These are phyloP conservation scores for Andricus curvator DNA, from an alignment of 2,888 invertebrate species.

Conservation along the genomic window DNA sequence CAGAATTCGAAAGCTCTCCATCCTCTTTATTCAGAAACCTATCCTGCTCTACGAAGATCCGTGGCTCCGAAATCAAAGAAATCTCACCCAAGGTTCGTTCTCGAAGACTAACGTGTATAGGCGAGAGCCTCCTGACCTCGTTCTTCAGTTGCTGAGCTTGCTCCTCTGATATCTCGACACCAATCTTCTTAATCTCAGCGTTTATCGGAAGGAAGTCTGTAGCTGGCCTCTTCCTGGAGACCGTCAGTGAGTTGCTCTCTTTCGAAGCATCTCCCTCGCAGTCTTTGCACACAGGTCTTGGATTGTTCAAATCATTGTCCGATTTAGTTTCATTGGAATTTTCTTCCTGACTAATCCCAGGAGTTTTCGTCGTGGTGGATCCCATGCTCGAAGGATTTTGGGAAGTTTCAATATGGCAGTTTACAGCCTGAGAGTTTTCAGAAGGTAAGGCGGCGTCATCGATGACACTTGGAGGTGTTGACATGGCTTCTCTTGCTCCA, in stretches of 20 bases:
- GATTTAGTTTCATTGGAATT: not conserved
- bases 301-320: not conserved
- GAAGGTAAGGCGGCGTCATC: not conserved
- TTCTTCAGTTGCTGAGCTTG: slow-evolving; percentile 70
- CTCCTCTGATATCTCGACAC: slow-evolving; percentile 73
- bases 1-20: slow-evolving; percentile 3
- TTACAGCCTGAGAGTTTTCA: not conserved
- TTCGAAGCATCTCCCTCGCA: not conserved
- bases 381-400: slow-evolving; percentile 16
- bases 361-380: not conserved
- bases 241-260: not conserved
- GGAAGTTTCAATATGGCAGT: not conserved
- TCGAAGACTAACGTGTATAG: slow-evolving; percentile 72
- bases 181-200: slow-evolving; percentile 71
- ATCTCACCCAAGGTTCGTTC: slow-evolving; percentile 75
- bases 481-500: not conserved
- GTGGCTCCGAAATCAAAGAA: slow-evolving; percentile 68
- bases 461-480: not conserved
- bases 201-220: slow-evolving; percentile 66
- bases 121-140: slow-evolving; percentile 73
- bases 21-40: slow-evolving; percentile 6
- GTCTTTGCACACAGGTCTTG: not conserved
- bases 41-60: slow-evolving; percentile 49
- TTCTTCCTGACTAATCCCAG: not conserved
- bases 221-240: slow-evolving; percentile 61